Evolutionary conservation across 2,797 vertebrate genomes (phyloP), one percentile per base, ranked within the genome.

Genomic region (Peromyscus attwateri): DNA sequence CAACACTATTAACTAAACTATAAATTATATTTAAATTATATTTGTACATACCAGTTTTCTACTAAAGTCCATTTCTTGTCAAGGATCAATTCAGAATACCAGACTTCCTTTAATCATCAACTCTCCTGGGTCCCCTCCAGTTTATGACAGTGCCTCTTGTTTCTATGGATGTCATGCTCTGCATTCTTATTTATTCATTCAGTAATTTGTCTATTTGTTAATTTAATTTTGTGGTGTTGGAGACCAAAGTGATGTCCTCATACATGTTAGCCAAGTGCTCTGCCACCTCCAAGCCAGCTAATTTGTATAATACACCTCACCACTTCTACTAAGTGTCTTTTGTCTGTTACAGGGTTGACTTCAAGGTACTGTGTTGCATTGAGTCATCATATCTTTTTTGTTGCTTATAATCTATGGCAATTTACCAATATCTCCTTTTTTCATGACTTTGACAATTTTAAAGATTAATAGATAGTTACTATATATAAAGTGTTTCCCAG

Each of bases 21-120:
- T 17, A 79, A 83, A 57, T 92, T 95, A 87, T 80, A 49, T 71
- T 87, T 17, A 79, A 83, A 57, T 92, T 95, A 87, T 80, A 49
- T 71, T 87, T 94, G 43, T 60, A 90, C 90, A 91, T 34, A 79
- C 12, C 17, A 75, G 8, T 79, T 94, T 40, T 62, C 23, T 52
- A 80, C 10, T 89, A 92, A 31, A 62, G 31, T 62, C 43, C 17
- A 34, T 55, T 89, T 87, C 37, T 52, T 87, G 55, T 82, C 77
- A 85, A 91, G 7, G 34, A n/a, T 55, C 64, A 85, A 80, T 93
- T 91, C 34, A 13, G 37, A 29, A 75, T 57, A 89, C 40, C 5
- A 83, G 7, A 55, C 7, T 79, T 6, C 40, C 37, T 87, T 92
- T 75, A 75, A 27, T 81, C 40, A 23, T 81, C 62, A 43, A 70